Evolutionary conservation across 2,888 invertebrate genomes (phyloP), one percentile per base, ranked within the genome.

Genomic region (Eurois occulta): DNA sequence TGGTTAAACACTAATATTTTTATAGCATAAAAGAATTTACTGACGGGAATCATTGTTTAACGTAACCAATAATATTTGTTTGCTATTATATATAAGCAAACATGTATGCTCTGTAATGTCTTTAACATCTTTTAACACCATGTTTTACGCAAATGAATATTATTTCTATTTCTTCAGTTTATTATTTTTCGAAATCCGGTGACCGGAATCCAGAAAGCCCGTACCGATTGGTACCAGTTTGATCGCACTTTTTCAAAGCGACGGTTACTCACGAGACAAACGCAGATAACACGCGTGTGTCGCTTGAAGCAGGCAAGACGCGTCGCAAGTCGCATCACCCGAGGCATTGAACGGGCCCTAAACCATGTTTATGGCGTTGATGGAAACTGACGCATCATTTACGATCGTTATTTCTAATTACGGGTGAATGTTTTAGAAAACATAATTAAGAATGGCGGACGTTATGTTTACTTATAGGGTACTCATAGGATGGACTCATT

Each of bases 391-490:
- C 83, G 83, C 71, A 75, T 83, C 81, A 72, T 67, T 82, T 71
- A 32, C 24, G 41, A 78, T 75, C 76, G 60, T 83, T 83, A 71
- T 81, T 86, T 77, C 67, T 81, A 78, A 87, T 87, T 83, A 87
- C 32, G 62, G n/a, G 38, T 62, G 38, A 82, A 85, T 81, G 72
- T 75, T 75, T 75, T 68, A 46, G 75, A 75, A 71, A 75, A 80
- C 72, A 72, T 69, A 76, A 83, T 84, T 80, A 84, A 46, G 55
- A 72, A 60, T 46, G 18, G 32, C 35, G 24, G 84, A 71, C 48
- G 10, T 55, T 58, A 58, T n/a, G 24, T 67, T 28, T 60, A 80
- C 43, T 46, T 68, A 75, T 81, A 66, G 43, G 58, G 69, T 66
- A 41, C 46, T 75, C 48, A 72, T 55, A 24, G 52, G n/a, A 80